Percentiles rank a stretch among this genome's conserved stretches.
phyloP scores from a whole-genome alignment of 2,888 invertebrate genomes.

The Zelleria hepariella region DNA sequence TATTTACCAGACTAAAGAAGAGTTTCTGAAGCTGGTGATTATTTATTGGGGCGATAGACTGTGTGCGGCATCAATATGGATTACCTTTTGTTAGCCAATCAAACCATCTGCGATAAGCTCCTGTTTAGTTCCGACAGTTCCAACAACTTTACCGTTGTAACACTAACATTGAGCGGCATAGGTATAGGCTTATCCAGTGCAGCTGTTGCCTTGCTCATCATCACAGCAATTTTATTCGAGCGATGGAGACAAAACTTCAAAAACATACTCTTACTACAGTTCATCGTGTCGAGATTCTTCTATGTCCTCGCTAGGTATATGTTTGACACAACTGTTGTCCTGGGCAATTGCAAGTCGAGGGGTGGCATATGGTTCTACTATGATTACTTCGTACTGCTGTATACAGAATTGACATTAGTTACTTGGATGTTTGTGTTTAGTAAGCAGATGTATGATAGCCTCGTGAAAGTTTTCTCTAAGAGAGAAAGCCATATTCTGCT shows the following conservation, averaged over 20 bases:
- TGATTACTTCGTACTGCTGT: conserved; percentile 27
- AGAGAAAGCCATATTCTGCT: conserved; percentile 22
- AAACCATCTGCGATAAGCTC: conserved; percentile 19
- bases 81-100: neutral
- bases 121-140: conserved; percentile 19
- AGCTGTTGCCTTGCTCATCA: conserved; percentile 35
- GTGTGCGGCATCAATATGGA: neutral
- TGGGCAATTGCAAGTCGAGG: conserved; percentile 14
- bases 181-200: conserved; percentile 35
- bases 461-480: conserved; percentile 42
- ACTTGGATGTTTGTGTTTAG: conserved; percentile 55
- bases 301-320: conserved; percentile 37
- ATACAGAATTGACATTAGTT: conserved; percentile 41
- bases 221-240: conserved; percentile 40
- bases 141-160: conserved; percentile 21
- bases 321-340: conserved; percentile 27
- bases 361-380: conserved; percentile 17
- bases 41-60: conserved; percentile 7
- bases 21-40: neutral
- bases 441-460: conserved; percentile 42
- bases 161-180: conserved; percentile 31
- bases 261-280: conserved; percentile 51
- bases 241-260: conserved; percentile 54
- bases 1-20: too few species aligned
- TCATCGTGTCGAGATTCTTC: conserved; percentile 45